Percentiles rank a stretch among this genome's conserved stretches.
Conservation (phyloP, 2,797 vertebrate species). For the Chelidonichthys spinosus region DNA sequence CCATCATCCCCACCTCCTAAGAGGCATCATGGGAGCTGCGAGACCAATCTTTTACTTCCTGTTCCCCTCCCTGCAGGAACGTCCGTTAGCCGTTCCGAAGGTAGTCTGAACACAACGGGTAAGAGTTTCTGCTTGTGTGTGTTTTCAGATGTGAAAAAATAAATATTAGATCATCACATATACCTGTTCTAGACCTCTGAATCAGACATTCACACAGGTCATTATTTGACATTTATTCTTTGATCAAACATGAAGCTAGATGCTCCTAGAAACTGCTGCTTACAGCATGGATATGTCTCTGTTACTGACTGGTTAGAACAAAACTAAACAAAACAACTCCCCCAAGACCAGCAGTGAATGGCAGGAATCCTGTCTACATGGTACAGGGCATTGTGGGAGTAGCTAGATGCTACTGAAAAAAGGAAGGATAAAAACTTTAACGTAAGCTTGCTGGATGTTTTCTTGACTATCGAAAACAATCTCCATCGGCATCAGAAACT, state of each 20-base stretch:
- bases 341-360: not conserved
- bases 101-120: slow-evolving; percentile 58
- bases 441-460: not conserved
- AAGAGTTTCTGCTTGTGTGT: slow-evolving; percentile 51
- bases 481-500: not conserved
- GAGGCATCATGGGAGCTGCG: slow-evolving; percentile 71
- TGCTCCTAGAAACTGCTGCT: not conserved
- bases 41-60: slow-evolving; percentile 72
- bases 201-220: not conserved
- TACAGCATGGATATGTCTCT: not conserved
- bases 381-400: not conserved
- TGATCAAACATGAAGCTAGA: not conserved
- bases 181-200: not conserved
- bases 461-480: not conserved
- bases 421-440: not conserved
- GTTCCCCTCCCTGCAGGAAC: slow-evolving; percentile 66
- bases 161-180: not conserved
- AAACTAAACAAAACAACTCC: not conserved
- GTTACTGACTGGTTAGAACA: not conserved
- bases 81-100: slow-evolving; percentile 24
- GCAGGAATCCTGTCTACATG: not conserved
- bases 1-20: slow-evolving; percentile 77
- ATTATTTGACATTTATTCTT: not conserved
- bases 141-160: not conserved
- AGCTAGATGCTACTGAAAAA: not conserved